Base-by-base conservation (phyloP, 1,140 invertebrate genomes). In the Brachionus plicatilis region DNA sequence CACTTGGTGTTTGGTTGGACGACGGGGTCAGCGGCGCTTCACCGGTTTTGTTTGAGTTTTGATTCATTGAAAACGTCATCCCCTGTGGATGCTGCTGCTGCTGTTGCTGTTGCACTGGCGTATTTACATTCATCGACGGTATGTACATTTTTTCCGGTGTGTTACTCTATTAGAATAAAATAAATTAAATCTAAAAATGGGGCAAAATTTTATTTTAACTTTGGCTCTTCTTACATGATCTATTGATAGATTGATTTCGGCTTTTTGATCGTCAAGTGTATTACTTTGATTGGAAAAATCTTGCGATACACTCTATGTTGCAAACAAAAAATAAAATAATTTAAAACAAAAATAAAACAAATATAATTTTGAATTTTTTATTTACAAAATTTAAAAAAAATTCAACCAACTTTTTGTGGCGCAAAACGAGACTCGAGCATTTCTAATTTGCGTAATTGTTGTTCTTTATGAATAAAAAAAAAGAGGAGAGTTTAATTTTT, bases 351-450 rank as follows among this genome's bases (percentile, higher is more conserved):
- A 41, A 12, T 72, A 72, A 20, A 41, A 47, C 33, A 72, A 72
- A 17, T n/a, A 43, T 72, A 72, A 72, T 72, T 72, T 72, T 72
- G 66, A 68, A 41, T 72, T 20, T 20, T 72, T 72, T 72, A 72
- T 68, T 33, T 24, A 37, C 17, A 68, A 68, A 68, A 37, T 43
- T 72, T 41, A 17, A 72, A 72, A 72, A 60, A 60, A 60, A 20
- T 60, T 60, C 8, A 60, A 72, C 68, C 68, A 37, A 72, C 68
- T 72, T 72, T 76, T 76, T 76, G 72, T 24, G 72, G 72, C 45
- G 72, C 72, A 82, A 82, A 82, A 60, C 79, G 79, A 43, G 79
- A 82, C 53, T 82, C 79, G 79, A 82, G 79, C 53, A 82, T 65
- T 68, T 82, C 79, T 65, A 82, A 27, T 68, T 82, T 82, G 37